phyloP scores from a whole-genome alignment of 2,113 vertebrate genomes.

The Dipodomys spectabilis region DNA sequence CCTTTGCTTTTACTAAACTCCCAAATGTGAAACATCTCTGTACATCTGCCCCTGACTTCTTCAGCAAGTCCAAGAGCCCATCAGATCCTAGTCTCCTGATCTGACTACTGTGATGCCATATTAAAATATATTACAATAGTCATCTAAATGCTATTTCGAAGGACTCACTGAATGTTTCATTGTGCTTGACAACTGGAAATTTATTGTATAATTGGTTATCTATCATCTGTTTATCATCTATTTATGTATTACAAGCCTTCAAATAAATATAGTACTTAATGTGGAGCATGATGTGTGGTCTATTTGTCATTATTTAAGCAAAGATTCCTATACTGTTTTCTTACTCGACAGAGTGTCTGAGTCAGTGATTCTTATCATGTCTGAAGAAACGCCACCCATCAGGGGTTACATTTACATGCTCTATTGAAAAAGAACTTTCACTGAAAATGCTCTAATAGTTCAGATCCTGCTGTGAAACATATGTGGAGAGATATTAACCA shows the following conservation, averaged over 20 bases:
- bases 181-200: neutral
- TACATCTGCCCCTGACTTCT: too few relatives aligned
- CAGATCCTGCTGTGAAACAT: conserved; percentile 85
- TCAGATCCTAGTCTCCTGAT: too few relatives aligned
- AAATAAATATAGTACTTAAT: neutral
- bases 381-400: conserved; percentile 77
- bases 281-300: neutral
- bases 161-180: neutral
- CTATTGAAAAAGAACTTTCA: conserved; percentile 83
- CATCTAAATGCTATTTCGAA: neutral
- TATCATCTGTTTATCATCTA: neutral
- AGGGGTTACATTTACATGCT: conserved; percentile 85
- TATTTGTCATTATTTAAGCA: conserved; percentile 44
- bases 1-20: too few relatives aligned
- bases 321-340: conserved; percentile 17
- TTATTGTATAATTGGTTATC: neutral
- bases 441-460: conserved; percentile 83
- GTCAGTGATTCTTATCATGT: conserved; percentile 81
- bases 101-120: too few relatives aligned
- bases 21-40: too few relatives aligned
- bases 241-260: neutral
- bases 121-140: neutral
- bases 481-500: conserved; percentile 87
- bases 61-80: too few relatives aligned
- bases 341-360: conserved; percentile 44